Evolutionary conservation across 2,113 vertebrate genomes (phyloP).

Genomic region (Dissostichus mawsoni): DNA sequence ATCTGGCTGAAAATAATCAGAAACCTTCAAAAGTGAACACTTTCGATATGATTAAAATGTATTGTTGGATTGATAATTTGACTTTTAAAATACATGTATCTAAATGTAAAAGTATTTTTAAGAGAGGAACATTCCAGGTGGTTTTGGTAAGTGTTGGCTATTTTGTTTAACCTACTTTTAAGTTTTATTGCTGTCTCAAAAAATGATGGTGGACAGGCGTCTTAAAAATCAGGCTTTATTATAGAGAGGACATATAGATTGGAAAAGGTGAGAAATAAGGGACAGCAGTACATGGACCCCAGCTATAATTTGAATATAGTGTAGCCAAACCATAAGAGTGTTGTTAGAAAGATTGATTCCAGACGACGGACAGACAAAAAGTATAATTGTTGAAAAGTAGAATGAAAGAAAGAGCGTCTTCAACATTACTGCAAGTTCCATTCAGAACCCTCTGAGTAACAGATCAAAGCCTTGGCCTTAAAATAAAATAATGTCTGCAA

Average conservation of each 20-base stretch:
- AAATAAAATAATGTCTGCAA: slow-evolving; percentile 30
- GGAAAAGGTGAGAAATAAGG: no score
- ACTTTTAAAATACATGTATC: not conserved
- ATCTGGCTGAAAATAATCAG: no score
- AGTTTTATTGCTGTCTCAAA: not conserved
- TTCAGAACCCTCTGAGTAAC: slow-evolving; percentile 16
- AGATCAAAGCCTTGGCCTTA: slow-evolving; percentile 35
- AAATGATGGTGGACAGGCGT: not conserved
- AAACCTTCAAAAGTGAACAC: no score
- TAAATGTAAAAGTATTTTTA: not conserved
- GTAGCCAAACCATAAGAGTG: not conserved
- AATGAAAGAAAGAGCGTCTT: slow-evolving; percentile 25
- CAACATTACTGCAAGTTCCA: slow-evolving; percentile 21
- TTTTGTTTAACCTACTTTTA: not conserved
- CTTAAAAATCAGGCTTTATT: not conserved
- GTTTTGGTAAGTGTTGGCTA: not conserved
- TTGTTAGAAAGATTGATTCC: slow-evolving; percentile 6
- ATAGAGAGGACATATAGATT: no score
- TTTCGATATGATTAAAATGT: no score
- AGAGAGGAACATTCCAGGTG: not conserved
- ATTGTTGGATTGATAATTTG: not conserved
- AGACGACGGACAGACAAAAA: slow-evolving; percentile 10
- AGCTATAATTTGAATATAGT: not conserved
- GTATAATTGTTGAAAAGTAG: slow-evolving; percentile 15
- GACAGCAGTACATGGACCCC: no score